phyloP scores from a whole-genome alignment of 2,113 vertebrate species.

The Embiotoca jacksoni region DNA sequence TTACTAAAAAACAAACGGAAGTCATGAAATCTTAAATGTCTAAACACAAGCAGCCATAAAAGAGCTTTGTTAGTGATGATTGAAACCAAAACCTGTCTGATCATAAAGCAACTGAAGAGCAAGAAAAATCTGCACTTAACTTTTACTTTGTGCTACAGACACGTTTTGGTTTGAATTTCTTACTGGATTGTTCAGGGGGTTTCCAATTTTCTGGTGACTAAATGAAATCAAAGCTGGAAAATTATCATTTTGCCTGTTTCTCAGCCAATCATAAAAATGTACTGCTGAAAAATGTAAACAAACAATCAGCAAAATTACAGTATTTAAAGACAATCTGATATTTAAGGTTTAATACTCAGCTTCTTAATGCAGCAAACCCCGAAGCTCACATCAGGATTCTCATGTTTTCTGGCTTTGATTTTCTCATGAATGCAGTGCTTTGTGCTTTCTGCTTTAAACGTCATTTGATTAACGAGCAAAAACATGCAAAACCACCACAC shows the following conservation, averaged over 20 bases:
- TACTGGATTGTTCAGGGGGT: neutral
- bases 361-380: too few relatives aligned
- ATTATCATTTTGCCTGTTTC: neutral
- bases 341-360: neutral
- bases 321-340: neutral
- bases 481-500: conserved; percentile 8
- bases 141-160: too few relatives aligned
- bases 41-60: too few relatives aligned
- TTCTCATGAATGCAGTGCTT: neutral
- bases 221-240: neutral
- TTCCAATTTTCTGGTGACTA: neutral
- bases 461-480: neutral
- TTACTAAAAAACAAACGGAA: neutral
- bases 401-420: neutral
- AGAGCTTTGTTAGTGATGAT: too few relatives aligned
- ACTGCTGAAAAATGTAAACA: neutral
- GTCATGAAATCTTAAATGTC: neutral
- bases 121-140: too few relatives aligned
- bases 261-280: neutral
- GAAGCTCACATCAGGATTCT: too few relatives aligned
- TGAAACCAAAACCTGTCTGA: too few relatives aligned
- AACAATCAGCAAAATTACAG: neutral
- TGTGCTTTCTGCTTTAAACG: too few relatives aligned
- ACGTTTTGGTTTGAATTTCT: neutral
- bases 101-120: too few relatives aligned